phyloP scores from a whole-genome alignment of 2,797 vertebrate genomes.

The Pygocentrus nattereri region DNA sequence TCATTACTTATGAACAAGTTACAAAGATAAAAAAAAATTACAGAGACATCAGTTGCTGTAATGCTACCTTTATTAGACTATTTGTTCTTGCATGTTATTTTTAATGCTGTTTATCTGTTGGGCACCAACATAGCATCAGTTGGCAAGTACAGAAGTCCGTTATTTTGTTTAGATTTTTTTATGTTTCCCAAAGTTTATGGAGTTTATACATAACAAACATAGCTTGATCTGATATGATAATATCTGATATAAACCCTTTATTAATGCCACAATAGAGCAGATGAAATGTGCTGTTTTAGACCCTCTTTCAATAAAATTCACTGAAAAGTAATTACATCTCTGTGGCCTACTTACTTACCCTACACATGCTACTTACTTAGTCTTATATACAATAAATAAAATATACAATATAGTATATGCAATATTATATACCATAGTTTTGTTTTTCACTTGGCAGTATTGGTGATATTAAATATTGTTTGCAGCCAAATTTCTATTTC shows the following conservation, averaged over 20 bases:
- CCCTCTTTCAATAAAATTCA: too few relatives aligned
- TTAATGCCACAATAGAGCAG: neutral
- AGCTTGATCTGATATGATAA: too few relatives aligned
- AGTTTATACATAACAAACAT: neutral
- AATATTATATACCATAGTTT: constrained; percentile 7
- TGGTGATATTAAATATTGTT: neutral
- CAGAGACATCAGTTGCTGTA: neutral
- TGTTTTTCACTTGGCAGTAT: constrained; percentile 16
- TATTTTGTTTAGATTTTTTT: neutral
- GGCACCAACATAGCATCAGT: neutral
- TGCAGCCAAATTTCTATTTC: constrained; percentile 34
- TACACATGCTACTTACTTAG: neutral
- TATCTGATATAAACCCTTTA: neutral
- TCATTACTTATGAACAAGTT: neutral
- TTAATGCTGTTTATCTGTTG: neutral
- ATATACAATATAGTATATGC: too few relatives aligned
- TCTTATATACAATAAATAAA: constrained; percentile 7
- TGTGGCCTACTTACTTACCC: neutral
- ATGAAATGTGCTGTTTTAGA: too few relatives aligned
- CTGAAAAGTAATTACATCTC: too few relatives aligned
- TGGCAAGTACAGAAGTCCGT: neutral
- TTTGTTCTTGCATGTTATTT: neutral
- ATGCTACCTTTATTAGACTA: neutral
- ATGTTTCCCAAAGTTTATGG: neutral
- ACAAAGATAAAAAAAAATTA: neutral